Base-by-base conservation (phyloP, 2,888 invertebrate species). In the Folsomia candida region DNA sequence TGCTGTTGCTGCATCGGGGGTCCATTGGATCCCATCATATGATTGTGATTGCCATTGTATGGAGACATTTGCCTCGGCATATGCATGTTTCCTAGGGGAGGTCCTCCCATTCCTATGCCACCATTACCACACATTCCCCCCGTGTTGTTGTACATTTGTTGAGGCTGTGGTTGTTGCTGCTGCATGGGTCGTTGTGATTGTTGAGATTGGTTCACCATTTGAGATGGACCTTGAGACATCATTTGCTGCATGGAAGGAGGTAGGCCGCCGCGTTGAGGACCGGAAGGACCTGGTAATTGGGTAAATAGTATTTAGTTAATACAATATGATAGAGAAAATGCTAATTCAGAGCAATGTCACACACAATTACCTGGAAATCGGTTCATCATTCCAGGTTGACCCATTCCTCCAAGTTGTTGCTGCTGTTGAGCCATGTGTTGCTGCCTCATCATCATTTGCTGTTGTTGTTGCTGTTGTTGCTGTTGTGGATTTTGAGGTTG, bases 351-450 rank as follows among this genome's bases (percentile, higher is more conserved):
- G 24, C 66, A 66, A 24, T 37, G 64, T 51, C 65, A 65, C 26
- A 70, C 70, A n/a, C n/a, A n/a, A n/a, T 72, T 74, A 18, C 68
- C 69, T 28, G 75, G 68, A 28, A 73, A 74, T 14, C 77, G 66
- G 59, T 72, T 75, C 66, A 76, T 70, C 69, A 73, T 71, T 2
- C 62, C 61, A 27, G 68, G 72, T 14, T 60, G 60, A 18, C 70
- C 70, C 64, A 71, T 72, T 29, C 63, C 68, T 18, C 68, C 60
- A 9, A 61, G 61, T 27, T 51, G 60, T 26, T 71, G 67, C n/a
- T 61, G 64, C n/a, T 61, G 64, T 51, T 61, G 54, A 20, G 27
- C 63, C 68, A 67, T 69, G 54, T 68, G 65, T 62, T 72, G 73
- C 47, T 71, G 24, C 63, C 71, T 72, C 72, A 75, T 72, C 25